Evolutionary conservation across 2,113 vertebrate species (phyloP).

Genomic region (Ramphastos sulfuratus): DNA sequence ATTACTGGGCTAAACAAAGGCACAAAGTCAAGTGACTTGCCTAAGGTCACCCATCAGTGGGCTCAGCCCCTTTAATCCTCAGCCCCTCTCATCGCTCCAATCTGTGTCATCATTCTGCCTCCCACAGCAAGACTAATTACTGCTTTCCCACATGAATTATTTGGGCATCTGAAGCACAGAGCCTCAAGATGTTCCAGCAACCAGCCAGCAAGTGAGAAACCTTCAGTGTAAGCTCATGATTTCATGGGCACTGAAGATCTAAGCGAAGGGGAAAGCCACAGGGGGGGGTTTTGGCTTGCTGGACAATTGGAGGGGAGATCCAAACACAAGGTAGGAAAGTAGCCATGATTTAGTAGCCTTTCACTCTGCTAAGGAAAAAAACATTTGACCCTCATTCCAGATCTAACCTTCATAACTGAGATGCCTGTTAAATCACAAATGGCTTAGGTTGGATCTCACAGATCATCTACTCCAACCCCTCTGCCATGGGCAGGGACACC

Average conservation of each 20-base stretch:
- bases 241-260: not conserved
- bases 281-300: not conserved
- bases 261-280: fast-evolving
- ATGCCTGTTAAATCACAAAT: not conserved
- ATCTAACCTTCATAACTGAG: not conserved
- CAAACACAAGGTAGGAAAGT: fast-evolving
- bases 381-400: not conserved
- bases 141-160: not conserved
- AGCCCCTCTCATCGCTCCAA: not conserved
- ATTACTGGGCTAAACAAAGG: not conserved
- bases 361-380: too few relatives aligned
- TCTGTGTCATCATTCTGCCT: not conserved
- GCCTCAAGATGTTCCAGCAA: not conserved
- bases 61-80: not conserved
- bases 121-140: not conserved
- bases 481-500: too few relatives aligned
- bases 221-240: not conserved
- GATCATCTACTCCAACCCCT: too few relatives aligned
- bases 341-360: not conserved
- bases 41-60: not conserved
- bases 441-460: too few relatives aligned
- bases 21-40: not conserved
- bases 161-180: not conserved
- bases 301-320: not conserved
- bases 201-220: not conserved